Evolutionary conservation across 2,113 vertebrate genomes (phyloP).

Genomic region (Aldabrachelys gigantea): DNA sequence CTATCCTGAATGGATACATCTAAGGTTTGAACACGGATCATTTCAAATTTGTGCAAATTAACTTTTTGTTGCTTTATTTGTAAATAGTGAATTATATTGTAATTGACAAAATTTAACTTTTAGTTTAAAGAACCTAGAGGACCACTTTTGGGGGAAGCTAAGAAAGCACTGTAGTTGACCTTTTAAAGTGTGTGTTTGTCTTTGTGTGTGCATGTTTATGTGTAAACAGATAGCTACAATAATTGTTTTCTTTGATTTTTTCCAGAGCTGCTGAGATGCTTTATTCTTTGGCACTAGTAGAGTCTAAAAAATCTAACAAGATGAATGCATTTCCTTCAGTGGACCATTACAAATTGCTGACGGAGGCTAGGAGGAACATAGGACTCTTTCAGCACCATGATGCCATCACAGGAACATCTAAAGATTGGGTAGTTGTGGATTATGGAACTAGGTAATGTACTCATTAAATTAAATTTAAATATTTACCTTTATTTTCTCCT

Average conservation of each 20-base stretch:
- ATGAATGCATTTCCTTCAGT: slow-evolving; percentile 80
- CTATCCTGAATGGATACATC: background rate
- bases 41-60: background rate
- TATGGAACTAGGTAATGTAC: slow-evolving; percentile 89
- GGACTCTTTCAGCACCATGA: slow-evolving; percentile 96
- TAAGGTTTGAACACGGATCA: background rate
- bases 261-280: slow-evolving; percentile 91
- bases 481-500: background rate
- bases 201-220: background rate
- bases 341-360: slow-evolving; percentile 82
- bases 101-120: background rate
- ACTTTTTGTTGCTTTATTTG: background rate
- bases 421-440: slow-evolving; percentile 91
- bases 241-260: slow-evolving; percentile 49
- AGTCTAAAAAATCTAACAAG: slow-evolving; percentile 78
- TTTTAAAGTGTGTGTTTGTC: background rate
- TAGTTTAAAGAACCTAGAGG: accelerated
- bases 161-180: background rate
- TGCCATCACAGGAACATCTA: slow-evolving; percentile 90
- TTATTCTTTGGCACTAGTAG: slow-evolving; percentile 86
- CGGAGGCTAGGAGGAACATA: slow-evolving; percentile 85
- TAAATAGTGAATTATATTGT: background rate
- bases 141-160: background rate
- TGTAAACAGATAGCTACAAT: background rate
- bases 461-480: background rate